Conservation (phyloP, 1,140 invertebrate genomes). For the Polyergus mexicanus region DNA sequence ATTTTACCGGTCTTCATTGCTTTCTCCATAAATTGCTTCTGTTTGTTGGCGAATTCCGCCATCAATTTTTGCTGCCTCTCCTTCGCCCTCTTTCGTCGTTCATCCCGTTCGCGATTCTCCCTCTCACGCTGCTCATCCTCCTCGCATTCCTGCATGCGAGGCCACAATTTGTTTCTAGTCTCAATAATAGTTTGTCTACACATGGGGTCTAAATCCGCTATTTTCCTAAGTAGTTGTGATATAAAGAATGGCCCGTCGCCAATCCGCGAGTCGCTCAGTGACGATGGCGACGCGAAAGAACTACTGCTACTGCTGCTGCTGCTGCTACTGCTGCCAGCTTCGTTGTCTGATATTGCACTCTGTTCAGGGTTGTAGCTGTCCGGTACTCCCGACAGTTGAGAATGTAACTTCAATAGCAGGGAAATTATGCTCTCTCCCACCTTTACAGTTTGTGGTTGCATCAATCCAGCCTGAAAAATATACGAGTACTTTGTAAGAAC, state of each 20-base stretch:
- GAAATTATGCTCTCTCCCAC: slow-evolving; percentile 97
- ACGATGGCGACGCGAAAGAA: slow-evolving; percentile 24
- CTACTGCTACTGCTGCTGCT: slow-evolving; percentile 68
- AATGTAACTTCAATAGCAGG: slow-evolving; percentile 96
- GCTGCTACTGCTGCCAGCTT: slow-evolving; percentile 71
- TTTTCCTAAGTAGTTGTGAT: slow-evolving; percentile 91
- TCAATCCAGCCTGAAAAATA: slow-evolving; percentile 46
- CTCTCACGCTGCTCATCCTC: slow-evolving; percentile 91
- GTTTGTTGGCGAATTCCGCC: slow-evolving; percentile 96
- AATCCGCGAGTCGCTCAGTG: slow-evolving; percentile 87
- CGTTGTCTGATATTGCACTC: slow-evolving; percentile 85
- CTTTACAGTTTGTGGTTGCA: slow-evolving; percentile 82
- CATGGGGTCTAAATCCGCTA: slow-evolving; percentile 90
- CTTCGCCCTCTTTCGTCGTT: slow-evolving; percentile 93
- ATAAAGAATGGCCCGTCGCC: slow-evolving; percentile 97
- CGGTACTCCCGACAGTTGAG: slow-evolving; percentile 93
- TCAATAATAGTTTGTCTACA: slow-evolving; percentile 90
- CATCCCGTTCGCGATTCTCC: slow-evolving; percentile 92
- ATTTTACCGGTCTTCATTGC: slow-evolving; percentile 90
- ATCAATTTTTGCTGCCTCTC: slow-evolving; percentile 97
- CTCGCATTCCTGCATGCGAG: slow-evolving; percentile 91
- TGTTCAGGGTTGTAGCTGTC: slow-evolving; percentile 92
- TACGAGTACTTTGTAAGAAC: slow-evolving; percentile 3
- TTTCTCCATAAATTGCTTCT: slow-evolving; percentile 96
- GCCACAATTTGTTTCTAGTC: slow-evolving; percentile 92